These are phyloP conservation scores for Helicoverpa armigera DNA, from an alignment of 1,140 invertebrate species.

Conservation along the genomic window DNA sequence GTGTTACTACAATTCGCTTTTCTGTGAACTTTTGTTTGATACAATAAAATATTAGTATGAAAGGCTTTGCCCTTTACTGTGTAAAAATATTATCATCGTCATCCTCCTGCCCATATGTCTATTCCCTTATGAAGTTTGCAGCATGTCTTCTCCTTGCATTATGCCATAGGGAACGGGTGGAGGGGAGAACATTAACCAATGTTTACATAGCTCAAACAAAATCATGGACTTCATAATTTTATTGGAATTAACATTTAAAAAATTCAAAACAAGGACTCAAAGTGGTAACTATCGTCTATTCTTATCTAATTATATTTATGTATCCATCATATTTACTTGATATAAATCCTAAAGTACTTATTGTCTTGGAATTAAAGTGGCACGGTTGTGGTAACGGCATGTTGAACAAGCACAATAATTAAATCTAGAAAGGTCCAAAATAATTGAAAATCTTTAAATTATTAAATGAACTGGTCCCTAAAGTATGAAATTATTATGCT, in stretches of 20 bases:
- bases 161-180: no score
- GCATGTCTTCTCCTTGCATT: no score
- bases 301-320: not conserved
- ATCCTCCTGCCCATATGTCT: no score
- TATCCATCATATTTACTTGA: not conserved
- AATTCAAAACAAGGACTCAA: not conserved
- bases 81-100: no score
- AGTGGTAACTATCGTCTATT: not conserved
- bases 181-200: no score
- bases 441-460: not conserved
- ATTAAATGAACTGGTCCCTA: not conserved
- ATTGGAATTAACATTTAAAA: no score
- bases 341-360: not conserved
- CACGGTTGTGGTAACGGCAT: not conserved
- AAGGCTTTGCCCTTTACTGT: no score
- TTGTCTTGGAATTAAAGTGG: not conserved
- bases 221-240: not conserved
- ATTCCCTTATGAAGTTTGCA: no score
- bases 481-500: slow-evolving; percentile 1
- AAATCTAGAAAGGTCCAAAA: not conserved
- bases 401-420: not conserved
- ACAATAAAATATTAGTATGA: not conserved
- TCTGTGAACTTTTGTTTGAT: not conserved
- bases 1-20: not conserved
- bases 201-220: not conserved